Conservation (phyloP, 2,113 vertebrate genomes). For the Turnix velox region DNA sequence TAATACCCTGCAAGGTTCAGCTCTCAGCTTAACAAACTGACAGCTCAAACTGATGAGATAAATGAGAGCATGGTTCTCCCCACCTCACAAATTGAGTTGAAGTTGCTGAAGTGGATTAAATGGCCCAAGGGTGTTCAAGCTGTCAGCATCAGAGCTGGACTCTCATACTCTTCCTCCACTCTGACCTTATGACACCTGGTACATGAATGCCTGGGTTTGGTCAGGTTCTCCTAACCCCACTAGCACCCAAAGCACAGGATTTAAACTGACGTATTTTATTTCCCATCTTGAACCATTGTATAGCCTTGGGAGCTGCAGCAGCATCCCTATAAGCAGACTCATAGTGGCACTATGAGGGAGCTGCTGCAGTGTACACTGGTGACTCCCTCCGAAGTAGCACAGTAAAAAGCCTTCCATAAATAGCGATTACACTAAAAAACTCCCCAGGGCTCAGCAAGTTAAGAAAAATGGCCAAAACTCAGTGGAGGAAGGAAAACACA, state of each 20-base stretch:
- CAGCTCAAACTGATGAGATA: background rate
- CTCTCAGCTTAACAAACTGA: rapidly evolving
- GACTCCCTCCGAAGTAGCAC: background rate
- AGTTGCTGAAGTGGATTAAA: background rate
- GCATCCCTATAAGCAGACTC: too few species aligned
- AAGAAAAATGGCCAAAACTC: background rate
- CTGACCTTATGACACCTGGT: background rate
- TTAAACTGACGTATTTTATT: background rate
- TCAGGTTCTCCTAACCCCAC: rapidly evolving
- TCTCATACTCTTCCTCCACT: background rate
- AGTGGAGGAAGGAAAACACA: slow-evolving; percentile 1
- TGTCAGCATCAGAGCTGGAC: background rate
- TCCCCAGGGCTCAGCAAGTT: background rate
- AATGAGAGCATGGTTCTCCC: background rate
- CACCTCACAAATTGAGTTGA: background rate
- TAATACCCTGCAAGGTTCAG: background rate
- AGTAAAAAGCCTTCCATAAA: background rate
- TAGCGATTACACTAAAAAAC: background rate
- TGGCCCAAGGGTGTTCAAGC: background rate
- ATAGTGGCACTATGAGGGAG: background rate
- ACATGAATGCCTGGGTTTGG: background rate
- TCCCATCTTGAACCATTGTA: background rate
- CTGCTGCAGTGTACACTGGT: background rate
- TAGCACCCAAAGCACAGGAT: background rate
- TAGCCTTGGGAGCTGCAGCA: rapidly evolving